Percentiles rank a stretch among this genome's conserved stretches.
Evolutionary conservation across 1,140 invertebrate genomes (phyloP).

Genomic region (Panonychus citri): DNA sequence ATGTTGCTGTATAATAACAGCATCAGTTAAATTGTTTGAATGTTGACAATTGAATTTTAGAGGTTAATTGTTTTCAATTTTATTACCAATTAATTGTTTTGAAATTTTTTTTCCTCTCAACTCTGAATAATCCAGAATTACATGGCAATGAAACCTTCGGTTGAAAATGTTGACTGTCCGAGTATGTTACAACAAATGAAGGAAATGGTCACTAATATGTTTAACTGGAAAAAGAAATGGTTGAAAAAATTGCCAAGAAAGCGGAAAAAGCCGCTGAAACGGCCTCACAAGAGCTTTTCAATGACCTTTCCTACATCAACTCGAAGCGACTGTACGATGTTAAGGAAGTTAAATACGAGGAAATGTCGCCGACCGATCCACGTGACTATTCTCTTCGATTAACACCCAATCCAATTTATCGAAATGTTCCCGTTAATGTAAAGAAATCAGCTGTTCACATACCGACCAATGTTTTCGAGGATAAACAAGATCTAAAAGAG

Average conservation of each 20-base stretch:
- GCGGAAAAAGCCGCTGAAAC: not conserved
- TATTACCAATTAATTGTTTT: not conserved
- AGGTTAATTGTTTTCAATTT: no score
- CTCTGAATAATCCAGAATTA: not conserved
- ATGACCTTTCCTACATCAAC: not conserved
- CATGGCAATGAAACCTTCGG: conserved; percentile 8
- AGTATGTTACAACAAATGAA: conserved; percentile 16
- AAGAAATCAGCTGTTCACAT: conserved; percentile 67
- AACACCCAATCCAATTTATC: conserved; percentile 26
- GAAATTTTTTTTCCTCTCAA: not conserved
- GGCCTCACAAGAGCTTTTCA: not conserved
- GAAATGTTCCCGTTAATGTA: conserved; percentile 49
- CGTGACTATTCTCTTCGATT: not conserved
- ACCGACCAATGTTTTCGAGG: conserved; percentile 79
- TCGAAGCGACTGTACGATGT: not conserved
- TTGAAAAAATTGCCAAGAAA: not conserved
- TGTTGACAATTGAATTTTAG: no score
- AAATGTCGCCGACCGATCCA: not conserved
- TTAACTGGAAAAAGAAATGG: not conserved
- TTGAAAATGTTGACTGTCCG: conserved; percentile 14
- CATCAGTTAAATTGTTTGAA: no score
- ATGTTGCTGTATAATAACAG: no score
- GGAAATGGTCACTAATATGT: conserved; percentile 13
- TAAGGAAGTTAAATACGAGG: not conserved
- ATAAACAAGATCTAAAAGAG: conserved; percentile 37